Conservation (phyloP, 2,113 vertebrate genomes). For the Peromyscus maniculatus region DNA sequence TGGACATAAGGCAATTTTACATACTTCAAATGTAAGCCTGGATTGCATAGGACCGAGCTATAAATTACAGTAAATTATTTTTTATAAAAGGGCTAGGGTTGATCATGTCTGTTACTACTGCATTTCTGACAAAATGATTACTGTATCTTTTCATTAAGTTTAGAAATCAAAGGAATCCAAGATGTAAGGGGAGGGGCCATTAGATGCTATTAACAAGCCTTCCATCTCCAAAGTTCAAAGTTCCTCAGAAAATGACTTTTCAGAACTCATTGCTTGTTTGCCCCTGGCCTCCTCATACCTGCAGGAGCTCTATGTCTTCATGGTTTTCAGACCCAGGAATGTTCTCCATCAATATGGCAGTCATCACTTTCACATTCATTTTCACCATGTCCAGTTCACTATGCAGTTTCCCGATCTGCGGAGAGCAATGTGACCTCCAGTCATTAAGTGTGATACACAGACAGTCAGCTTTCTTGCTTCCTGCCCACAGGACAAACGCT, state of each 20-base stretch:
- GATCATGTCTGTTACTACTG: neutral
- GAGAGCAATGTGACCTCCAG: constrained; percentile 27
- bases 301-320: constrained; percentile 87
- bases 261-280: neutral
- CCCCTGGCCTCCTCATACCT: constrained; percentile 81
- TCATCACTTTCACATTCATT: constrained; percentile 90
- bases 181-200: neutral
- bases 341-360: constrained; percentile 88
- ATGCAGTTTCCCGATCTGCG: constrained; percentile 89
- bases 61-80: neutral
- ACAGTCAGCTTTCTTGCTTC: constrained; percentile 1
- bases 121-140: neutral
- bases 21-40: neutral
- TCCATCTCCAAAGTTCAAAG: neutral
- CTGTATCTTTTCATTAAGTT: neutral
- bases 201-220: neutral
- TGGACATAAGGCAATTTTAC: neutral
- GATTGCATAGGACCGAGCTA: neutral
- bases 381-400: constrained; percentile 91
- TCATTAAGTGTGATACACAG: neutral
- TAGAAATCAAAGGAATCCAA: neutral
- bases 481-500: neutral
- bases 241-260: neutral
- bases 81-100: neutral
- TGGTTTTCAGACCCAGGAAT: constrained; percentile 86